These are phyloP conservation scores for Temnopleurus reevesii DNA, from an alignment of 53 echinoderm and acorn worm genomes.

Conservation along the genomic window DNA sequence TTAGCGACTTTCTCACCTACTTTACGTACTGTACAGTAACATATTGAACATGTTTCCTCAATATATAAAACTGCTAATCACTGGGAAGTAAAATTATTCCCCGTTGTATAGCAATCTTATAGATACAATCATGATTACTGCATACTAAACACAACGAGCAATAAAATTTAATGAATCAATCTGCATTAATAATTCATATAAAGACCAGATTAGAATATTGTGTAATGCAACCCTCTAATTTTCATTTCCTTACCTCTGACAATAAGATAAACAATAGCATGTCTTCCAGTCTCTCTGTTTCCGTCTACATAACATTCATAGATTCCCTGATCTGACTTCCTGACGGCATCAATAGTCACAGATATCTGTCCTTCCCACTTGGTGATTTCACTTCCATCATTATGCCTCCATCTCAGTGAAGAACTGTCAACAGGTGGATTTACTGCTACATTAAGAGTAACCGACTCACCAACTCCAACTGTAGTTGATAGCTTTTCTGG, in stretches of 20 bases:
- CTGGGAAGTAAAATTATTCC: too few relatives aligned
- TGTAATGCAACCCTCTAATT: too few relatives aligned
- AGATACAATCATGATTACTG: too few relatives aligned
- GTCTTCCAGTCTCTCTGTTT: slow-evolving; percentile 38
- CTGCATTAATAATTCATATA: too few relatives aligned
- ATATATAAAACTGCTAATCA: too few relatives aligned
- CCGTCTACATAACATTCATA: slow-evolving; percentile 60
- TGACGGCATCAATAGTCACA: slow-evolving; percentile 34
- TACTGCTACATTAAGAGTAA: background rate
- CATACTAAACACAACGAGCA: too few relatives aligned
- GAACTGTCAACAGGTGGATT: background rate
- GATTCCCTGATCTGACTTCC: slow-evolving; percentile 55
- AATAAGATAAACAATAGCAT: slow-evolving; percentile 59
- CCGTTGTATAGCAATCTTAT: too few relatives aligned
- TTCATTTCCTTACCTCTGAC: slow-evolving; percentile 66
- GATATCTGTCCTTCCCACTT: slow-evolving; percentile 15
- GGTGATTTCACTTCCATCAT: background rate
- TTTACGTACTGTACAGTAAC: too few relatives aligned
- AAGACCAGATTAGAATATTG: too few relatives aligned
- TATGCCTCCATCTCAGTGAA: slow-evolving; percentile 49
- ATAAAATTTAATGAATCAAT: too few relatives aligned
- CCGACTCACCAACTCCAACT: background rate
- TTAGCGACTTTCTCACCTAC: too few relatives aligned
- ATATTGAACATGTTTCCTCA: too few relatives aligned
- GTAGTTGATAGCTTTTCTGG: slow-evolving; percentile 20